phyloP scores from a whole-genome alignment of 2,888 invertebrate species.

The Tetropium fuscum region DNA sequence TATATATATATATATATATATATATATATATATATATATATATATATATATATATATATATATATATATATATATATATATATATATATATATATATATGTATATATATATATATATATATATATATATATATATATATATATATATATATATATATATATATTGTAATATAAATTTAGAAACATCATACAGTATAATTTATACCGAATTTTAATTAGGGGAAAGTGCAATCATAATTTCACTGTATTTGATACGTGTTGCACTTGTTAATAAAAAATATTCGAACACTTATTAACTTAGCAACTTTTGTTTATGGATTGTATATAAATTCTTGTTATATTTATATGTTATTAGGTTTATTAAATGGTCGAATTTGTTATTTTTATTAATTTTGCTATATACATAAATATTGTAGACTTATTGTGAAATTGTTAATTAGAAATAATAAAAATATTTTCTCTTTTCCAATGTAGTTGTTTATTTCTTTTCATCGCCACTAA shows the following conservation, averaged over 20 bases:
- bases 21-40: too few relatives aligned
- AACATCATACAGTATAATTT: not conserved
- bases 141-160: too few relatives aligned
- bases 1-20: too few relatives aligned
- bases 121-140: not conserved
- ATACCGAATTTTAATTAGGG: not conserved
- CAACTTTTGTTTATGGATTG: conserved; percentile 8
- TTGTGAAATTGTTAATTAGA: conserved; percentile 27
- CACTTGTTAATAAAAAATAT: conserved; percentile 20
- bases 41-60: too few relatives aligned
- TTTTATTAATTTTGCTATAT: conserved; percentile 13
- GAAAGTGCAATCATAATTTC: conserved; percentile 15
- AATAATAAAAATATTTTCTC: conserved; percentile 25
- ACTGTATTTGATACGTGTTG: conserved; percentile 6
- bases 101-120: too few relatives aligned
- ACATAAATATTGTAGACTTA: conserved; percentile 16
- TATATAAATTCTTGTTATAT: conserved; percentile 22
- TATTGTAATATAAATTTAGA: too few relatives aligned
- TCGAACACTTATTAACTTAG: not conserved
- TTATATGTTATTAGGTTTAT: conserved; percentile 15
- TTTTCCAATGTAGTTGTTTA: conserved; percentile 3
- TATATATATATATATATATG: too few relatives aligned
- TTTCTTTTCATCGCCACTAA: not conserved
- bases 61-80: too few relatives aligned
- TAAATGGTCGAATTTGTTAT: conserved; percentile 8